Conservation (phyloP, 2,888 invertebrate species). For the Eupithecia subumbrata region DNA sequence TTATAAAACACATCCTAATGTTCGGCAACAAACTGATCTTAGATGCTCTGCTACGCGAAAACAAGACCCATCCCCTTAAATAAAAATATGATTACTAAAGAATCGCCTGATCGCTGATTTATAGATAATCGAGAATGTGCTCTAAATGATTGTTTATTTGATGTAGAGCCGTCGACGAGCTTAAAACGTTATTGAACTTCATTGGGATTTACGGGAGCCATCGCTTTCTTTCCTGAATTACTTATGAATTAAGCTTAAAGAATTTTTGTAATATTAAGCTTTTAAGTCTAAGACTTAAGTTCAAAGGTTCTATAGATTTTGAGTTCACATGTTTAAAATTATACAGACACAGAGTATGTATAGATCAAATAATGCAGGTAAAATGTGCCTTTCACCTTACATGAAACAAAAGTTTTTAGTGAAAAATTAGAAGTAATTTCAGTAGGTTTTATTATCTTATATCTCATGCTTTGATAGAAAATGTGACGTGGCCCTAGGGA, state of each 20-base stretch:
- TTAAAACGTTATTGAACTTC: conserved; percentile 35
- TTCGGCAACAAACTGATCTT: background rate
- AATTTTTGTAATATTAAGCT: background rate
- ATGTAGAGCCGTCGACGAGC: conserved; percentile 55
- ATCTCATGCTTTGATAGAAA: too few species aligned
- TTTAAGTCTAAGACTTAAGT: too few species aligned
- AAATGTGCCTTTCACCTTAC: too few species aligned
- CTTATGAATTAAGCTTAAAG: background rate
- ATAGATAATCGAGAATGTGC: conserved; percentile 68
- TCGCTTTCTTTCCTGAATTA: background rate
- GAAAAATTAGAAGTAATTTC: too few species aligned
- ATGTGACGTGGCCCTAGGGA: too few species aligned
- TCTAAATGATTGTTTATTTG: conserved; percentile 73
- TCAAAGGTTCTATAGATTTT: too few species aligned
- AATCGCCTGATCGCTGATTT: conserved; percentile 71
- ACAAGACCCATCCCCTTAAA: conserved; percentile 55
- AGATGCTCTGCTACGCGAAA: background rate
- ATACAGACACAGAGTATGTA: too few species aligned
- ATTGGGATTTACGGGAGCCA: conserved; percentile 32
- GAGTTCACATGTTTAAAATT: too few species aligned
- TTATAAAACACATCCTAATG: too few species aligned
- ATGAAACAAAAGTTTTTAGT: too few species aligned
- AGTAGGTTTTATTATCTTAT: too few species aligned
- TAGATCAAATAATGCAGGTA: too few species aligned
- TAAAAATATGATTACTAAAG: conserved; percentile 72